These are phyloP conservation scores for Rhagoletis pomonella DNA, from an alignment of 1,140 invertebrate species.

Conservation along the genomic window DNA sequence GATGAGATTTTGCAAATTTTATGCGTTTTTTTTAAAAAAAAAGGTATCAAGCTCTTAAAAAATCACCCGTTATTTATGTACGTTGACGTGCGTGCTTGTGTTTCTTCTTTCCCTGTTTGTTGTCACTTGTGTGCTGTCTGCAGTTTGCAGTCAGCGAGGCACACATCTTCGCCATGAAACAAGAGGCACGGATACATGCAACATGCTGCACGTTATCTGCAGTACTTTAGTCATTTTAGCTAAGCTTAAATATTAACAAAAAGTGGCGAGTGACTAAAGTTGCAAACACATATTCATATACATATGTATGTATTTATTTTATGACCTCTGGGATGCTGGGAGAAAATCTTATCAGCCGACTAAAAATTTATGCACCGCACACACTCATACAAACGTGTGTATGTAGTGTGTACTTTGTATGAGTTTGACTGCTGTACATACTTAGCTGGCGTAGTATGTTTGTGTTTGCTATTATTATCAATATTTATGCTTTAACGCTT, in stretches of 20 bases:
- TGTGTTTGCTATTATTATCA: conserved; percentile 29
- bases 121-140: background rate
- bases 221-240: background rate
- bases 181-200: background rate
- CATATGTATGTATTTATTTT: background rate
- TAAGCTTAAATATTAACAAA: conserved; percentile 1
- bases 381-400: too few species aligned
- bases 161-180: too few species aligned
- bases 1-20: too few species aligned
- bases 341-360: background rate
- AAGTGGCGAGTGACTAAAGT: background rate
- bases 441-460: background rate
- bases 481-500: conserved; percentile 52
- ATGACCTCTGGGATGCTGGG: background rate
- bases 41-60: too few species aligned
- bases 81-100: background rate
- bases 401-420: background rate
- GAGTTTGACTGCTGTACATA: background rate
- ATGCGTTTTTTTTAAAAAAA: too few species aligned
- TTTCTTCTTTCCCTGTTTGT: background rate
- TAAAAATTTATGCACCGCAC: background rate
- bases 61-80: too few species aligned
- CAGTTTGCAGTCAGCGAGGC: background rate
- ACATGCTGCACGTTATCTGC: background rate
- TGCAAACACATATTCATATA: too few species aligned